These are phyloP conservation scores for Herpailurus yagouaroundi DNA, from an alignment of 2,113 vertebrate species.

Conservation along the genomic window DNA sequence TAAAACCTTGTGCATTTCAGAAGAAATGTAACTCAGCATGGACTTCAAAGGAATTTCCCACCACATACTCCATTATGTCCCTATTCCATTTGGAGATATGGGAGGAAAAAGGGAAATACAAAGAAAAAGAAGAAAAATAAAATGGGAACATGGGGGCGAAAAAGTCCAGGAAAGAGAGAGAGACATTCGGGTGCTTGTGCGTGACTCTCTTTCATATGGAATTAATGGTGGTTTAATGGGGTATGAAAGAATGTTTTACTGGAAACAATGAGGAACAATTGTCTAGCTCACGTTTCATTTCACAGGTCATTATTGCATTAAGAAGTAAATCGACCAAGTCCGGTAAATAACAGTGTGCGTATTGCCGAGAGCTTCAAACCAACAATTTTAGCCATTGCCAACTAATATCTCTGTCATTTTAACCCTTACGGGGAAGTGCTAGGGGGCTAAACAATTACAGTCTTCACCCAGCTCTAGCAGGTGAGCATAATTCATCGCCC, in stretches of 20 bases:
- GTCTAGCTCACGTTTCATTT: conserved; percentile 92
- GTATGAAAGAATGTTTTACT: conserved; percentile 91
- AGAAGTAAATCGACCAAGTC: conserved; percentile 92
- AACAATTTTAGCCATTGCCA: conserved; percentile 85
- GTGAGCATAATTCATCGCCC: conserved; percentile 88
- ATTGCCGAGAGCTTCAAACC: conserved; percentile 88
- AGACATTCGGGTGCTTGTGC: conserved; percentile 77
- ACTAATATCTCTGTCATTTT: conserved; percentile 89
- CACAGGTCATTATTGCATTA: conserved; percentile 94
- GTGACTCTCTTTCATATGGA: conserved; percentile 86
- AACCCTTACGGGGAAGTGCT: conserved; percentile 88
- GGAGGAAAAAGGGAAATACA: not conserved
- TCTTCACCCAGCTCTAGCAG: conserved; percentile 86
- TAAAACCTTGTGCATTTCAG: not conserved
- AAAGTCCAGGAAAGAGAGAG: conserved; percentile 73
- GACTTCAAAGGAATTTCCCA: not conserved
- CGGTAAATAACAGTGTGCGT: conserved; percentile 91
- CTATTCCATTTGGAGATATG: conserved; percentile 1
- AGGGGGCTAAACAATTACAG: conserved; percentile 87
- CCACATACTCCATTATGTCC: not conserved
- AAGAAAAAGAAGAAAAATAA: conserved; percentile 16
- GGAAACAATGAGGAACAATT: conserved; percentile 92
- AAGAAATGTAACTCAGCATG: not conserved
- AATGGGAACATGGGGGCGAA: not conserved
- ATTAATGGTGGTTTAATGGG: conserved; percentile 91